A percentile compares a stretch with the other conserved stretches of the same genome.
Conservation (phyloP, 2,113 vertebrate genomes). For the Anolis carolinensis region DNA sequence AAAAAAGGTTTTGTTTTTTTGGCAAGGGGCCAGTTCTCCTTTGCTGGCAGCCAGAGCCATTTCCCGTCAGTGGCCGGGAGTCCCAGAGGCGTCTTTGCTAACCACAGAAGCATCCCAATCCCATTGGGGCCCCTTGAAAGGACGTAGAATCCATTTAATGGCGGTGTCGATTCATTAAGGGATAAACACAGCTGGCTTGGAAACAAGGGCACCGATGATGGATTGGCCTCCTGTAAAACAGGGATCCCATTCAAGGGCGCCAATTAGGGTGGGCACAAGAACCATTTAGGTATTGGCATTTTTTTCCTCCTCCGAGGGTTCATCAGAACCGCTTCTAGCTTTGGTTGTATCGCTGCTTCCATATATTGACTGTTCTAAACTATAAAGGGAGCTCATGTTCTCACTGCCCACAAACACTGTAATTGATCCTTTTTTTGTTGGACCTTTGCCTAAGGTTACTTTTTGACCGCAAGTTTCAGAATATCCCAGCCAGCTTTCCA, state of each 20-base stretch:
- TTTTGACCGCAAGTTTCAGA: no score
- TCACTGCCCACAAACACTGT: background rate
- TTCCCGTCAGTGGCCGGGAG: constrained; percentile 13
- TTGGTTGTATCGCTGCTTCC: background rate
- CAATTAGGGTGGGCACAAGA: background rate
- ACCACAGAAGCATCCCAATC: constrained; percentile 17
- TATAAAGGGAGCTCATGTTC: background rate
- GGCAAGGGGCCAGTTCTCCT: background rate
- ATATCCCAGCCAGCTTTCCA: no score
- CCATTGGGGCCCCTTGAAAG: constrained; percentile 28
- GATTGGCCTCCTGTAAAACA: background rate
- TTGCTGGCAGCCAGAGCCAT: background rate
- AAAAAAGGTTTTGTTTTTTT: background rate
- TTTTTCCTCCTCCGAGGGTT: background rate
- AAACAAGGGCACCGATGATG: constrained; percentile 12
- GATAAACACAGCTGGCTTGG: constrained; percentile 23
- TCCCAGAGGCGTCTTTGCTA: constrained; percentile 29
- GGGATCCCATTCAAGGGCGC: background rate
- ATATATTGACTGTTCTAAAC: background rate
- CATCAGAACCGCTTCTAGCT: background rate
- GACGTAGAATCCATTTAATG: constrained; percentile 23
- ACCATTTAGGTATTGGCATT: background rate
- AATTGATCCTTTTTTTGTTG: background rate
- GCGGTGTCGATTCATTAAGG: constrained; percentile 35
- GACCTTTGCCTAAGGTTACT: no score